phyloP scores from a whole-genome alignment of 1,140 invertebrate species.

The Notospermus geniculatus region DNA sequence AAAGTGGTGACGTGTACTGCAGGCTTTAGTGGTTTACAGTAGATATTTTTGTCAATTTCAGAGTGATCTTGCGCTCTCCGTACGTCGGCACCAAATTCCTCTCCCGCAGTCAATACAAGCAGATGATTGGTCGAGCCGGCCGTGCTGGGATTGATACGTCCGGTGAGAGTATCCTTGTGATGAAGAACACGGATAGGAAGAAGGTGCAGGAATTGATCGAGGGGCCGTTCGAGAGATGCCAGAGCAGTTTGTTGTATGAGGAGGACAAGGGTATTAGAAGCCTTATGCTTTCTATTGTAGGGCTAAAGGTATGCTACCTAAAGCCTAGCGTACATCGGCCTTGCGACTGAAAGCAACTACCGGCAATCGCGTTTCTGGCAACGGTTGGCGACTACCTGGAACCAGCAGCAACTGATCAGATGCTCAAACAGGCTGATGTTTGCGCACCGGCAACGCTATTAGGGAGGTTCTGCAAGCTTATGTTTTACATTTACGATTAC shows the following conservation, averaged over 20 bases:
- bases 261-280: constrained; percentile 60
- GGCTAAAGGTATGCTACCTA: constrained; percentile 61
- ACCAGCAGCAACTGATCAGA: too few species aligned
- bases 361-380: too few species aligned
- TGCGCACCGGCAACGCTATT: too few species aligned
- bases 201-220: constrained; percentile 46
- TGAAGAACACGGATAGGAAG: constrained; percentile 39
- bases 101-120: constrained; percentile 79
- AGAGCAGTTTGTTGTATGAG: constrained; percentile 62
- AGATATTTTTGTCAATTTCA: constrained; percentile 42
- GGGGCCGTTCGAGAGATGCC: constrained; percentile 66
- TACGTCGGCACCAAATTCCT: constrained; percentile 78
- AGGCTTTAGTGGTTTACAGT: too few species aligned
- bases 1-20: too few species aligned
- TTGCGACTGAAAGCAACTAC: too few species aligned
- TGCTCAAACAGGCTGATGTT: too few species aligned
- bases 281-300: constrained; percentile 69
- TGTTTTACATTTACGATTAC: too few species aligned
- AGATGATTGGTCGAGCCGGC: constrained; percentile 90
- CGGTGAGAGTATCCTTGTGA: constrained; percentile 70
- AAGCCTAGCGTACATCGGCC: too few species aligned
- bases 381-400: too few species aligned
- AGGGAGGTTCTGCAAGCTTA: too few species aligned
- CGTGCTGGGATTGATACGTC: constrained; percentile 72
- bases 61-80: constrained; percentile 81